phyloP scores from a whole-genome alignment of 2,797 vertebrate genomes.

The Erethizon dorsatum region DNA sequence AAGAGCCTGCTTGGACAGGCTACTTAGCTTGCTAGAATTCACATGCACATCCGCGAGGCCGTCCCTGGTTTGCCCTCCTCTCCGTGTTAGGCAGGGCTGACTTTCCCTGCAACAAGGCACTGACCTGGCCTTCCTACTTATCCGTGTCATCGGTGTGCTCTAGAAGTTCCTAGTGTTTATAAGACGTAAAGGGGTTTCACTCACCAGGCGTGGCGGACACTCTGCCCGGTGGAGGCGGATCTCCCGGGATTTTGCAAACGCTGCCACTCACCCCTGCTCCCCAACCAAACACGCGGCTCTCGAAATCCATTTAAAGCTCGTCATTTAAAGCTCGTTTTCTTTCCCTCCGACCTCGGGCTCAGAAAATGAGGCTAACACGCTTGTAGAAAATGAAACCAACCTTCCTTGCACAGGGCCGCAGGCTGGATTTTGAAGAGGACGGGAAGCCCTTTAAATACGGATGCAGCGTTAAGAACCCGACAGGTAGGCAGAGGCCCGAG shows the following conservation, averaged over 20 bases:
- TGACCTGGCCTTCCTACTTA: neutral
- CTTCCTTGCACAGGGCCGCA: neutral
- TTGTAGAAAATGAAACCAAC: constrained; percentile 24
- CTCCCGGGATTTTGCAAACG: neutral
- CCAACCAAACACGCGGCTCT: neutral
- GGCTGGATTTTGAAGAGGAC: constrained; percentile 38
- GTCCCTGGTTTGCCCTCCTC: neutral
- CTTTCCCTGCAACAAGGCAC: neutral
- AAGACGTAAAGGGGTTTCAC: neutral
- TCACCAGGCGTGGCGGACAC: neutral
- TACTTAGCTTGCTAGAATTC: neutral
- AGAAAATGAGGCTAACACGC: neutral
- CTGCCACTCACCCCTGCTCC: neutral
- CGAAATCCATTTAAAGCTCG: neutral
- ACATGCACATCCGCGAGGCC: neutral
- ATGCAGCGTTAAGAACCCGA: neutral
- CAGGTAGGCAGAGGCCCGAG: neutral
- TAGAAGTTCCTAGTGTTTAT: neutral
- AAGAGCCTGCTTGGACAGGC: neutral
- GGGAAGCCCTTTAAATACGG: neutral
- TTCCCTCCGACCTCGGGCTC: neutral
- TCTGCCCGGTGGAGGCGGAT: neutral
- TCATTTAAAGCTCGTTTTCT: neutral
- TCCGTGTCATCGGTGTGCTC: neutral
- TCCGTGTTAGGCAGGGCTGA: too few relatives aligned